Conservation (phyloP, 92 coral and sea anemone species). For the Umimayanthus chanpuru region DNA sequence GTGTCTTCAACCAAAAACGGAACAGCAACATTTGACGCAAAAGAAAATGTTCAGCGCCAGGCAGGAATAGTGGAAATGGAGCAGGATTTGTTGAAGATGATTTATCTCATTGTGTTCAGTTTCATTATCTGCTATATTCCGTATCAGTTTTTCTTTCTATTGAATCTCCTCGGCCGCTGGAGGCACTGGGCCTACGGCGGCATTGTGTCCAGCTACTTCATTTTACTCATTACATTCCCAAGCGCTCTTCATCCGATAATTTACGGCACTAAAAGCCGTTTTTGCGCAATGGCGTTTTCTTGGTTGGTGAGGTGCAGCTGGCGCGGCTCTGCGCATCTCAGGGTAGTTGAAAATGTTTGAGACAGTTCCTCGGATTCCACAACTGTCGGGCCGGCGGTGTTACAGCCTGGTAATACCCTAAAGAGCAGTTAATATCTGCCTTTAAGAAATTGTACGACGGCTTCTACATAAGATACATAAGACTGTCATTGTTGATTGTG, state of each 20-base stretch:
- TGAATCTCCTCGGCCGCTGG: constrained; percentile 9
- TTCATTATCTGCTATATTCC: constrained; percentile 37
- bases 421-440: neutral
- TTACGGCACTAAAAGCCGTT: constrained; percentile 41
- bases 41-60: neutral
- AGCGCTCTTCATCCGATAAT: constrained; percentile 42
- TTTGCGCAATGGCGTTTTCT: constrained; percentile 38
- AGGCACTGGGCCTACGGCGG: neutral
- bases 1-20: neutral
- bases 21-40: neutral
- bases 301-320: constrained; percentile 34
- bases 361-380: neutral
- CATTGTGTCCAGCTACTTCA: neutral
- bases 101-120: constrained; percentile 40
- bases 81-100: constrained; percentile 42
- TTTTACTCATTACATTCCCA: neutral
- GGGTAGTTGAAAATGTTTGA: neutral
- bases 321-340: constrained; percentile 5
- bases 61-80: constrained; percentile 43
- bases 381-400: neutral
- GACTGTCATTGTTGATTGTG: no score
- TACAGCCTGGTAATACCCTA: no score
- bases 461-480: no score
- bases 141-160: constrained; percentile 10
- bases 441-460: neutral